Percentiles rank a stretch among this genome's conserved stretches.
phyloP scores from a whole-genome alignment of 1,140 invertebrate species.

The Lordiphosa stackelbergi region DNA sequence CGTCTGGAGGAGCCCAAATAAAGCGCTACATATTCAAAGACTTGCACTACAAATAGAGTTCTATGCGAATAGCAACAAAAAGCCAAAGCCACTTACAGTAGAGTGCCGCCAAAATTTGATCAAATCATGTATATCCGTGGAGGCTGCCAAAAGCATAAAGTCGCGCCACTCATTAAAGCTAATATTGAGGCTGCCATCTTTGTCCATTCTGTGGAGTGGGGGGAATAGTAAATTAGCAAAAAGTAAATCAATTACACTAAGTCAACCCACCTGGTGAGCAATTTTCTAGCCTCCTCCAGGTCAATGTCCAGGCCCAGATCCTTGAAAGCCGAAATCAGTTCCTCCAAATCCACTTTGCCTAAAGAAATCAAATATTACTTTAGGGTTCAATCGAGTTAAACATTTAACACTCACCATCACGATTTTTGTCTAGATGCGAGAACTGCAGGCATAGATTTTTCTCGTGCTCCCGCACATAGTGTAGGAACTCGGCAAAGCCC shows the following conservation, averaged over 20 bases:
- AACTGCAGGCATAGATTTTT: slow-evolving; percentile 93
- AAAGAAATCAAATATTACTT: not conserved
- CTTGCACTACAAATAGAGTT: slow-evolving; percentile 16
- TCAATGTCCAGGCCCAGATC: slow-evolving; percentile 89
- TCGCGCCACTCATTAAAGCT: slow-evolving; percentile 98
- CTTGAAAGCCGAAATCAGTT: slow-evolving; percentile 88
- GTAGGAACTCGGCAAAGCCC: slow-evolving; percentile 93
- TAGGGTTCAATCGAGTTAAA: not conserved
- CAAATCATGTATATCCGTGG: slow-evolving; percentile 92
- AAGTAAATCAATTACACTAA: slow-evolving; percentile 43
- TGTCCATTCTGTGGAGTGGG: slow-evolving; percentile 84
- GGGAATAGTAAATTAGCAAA: not conserved
- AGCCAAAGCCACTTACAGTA: slow-evolving; percentile 84
- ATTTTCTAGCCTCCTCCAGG: slow-evolving; percentile 84
- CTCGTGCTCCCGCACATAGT: slow-evolving; percentile 95
- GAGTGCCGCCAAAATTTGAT: slow-evolving; percentile 97
- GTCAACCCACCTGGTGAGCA: slow-evolving; percentile 84
- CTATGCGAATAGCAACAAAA: not conserved
- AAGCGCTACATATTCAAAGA: not conserved
- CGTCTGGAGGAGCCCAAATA: not conserved
- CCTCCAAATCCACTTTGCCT: slow-evolving; percentile 91
- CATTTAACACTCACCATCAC: slow-evolving; percentile 84
- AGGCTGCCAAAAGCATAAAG: slow-evolving; percentile 94
- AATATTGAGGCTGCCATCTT: slow-evolving; percentile 95
- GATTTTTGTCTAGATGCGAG: slow-evolving; percentile 93